These are phyloP conservation scores for Dasypogon diadema DNA, from an alignment of 2,888 invertebrate genomes.

Conservation along the genomic window DNA sequence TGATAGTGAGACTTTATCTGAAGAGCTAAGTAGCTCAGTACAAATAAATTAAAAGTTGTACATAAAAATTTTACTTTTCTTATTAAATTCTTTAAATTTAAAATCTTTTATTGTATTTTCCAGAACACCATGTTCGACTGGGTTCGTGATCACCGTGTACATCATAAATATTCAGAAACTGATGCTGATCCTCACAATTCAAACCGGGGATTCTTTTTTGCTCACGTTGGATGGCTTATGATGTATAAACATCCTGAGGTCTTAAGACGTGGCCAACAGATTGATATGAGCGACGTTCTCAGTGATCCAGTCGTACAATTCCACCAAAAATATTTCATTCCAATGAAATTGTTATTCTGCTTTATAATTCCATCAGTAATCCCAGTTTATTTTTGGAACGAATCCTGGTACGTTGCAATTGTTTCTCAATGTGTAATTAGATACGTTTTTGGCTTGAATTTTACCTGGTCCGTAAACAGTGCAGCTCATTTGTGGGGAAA, in stretches of 20 bases:
- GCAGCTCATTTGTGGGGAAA: conserved; percentile 85
- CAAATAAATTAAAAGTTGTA: no score
- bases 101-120: not conserved
- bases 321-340: conserved; percentile 80
- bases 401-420: conserved; percentile 76
- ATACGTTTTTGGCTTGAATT: conserved; percentile 81
- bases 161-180: conserved; percentile 86
- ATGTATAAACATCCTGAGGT: conserved; percentile 91
- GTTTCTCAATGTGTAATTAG: conserved; percentile 77
- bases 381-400: conserved; percentile 79
- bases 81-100: no score
- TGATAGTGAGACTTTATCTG: no score
- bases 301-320: conserved; percentile 82
- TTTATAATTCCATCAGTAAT: conserved; percentile 80
- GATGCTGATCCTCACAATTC: conserved; percentile 87
- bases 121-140: conserved; percentile 91
- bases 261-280: conserved; percentile 77
- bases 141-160: conserved; percentile 84
- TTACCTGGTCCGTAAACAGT: conserved; percentile 92
- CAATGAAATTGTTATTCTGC: conserved; percentile 76
- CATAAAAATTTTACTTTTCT: no score
- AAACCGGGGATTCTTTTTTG: conserved; percentile 88
- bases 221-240: conserved; percentile 94
- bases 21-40: no score
- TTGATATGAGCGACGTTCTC: conserved; percentile 86